phyloP scores from a whole-genome alignment of 2,797 vertebrate species.

The Halcyon leucocephala region DNA sequence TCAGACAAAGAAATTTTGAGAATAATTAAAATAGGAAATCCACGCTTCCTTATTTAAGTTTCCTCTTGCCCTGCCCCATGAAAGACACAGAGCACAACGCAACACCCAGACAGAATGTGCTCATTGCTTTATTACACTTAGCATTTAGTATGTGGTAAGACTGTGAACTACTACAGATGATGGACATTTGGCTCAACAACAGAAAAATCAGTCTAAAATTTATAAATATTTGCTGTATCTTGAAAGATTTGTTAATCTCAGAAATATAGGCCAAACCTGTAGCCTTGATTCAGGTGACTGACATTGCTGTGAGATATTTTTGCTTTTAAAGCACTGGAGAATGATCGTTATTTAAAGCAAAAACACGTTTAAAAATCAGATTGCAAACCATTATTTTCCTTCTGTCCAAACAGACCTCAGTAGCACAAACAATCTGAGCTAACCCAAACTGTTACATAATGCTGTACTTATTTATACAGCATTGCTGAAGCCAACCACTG shows the following conservation, averaged over 20 bases:
- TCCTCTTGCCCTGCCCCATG: neutral
- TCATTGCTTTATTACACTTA: neutral
- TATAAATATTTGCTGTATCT: neutral
- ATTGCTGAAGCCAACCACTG: neutral
- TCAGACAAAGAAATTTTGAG: neutral
- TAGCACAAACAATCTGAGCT: neutral
- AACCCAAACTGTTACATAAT: neutral
- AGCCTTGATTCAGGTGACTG: neutral
- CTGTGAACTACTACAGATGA: neutral
- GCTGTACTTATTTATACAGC: neutral
- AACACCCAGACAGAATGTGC: neutral
- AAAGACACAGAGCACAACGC: neutral
- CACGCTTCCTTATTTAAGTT: neutral
- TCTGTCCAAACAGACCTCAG: neutral
- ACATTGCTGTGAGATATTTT: neutral
- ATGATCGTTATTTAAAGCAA: constrained; percentile 9
- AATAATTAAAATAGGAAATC: neutral
- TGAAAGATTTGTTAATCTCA: neutral
- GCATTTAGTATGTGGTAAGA: neutral
- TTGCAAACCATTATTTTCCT: neutral
- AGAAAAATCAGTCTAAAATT: neutral
- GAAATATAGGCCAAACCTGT: neutral
- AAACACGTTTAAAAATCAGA: constrained; percentile 14
- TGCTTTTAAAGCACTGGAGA: neutral
- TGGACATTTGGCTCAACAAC: neutral